Base-by-base conservation (phyloP, 2,797 vertebrate genomes). In the Peromyscus eremicus region DNA sequence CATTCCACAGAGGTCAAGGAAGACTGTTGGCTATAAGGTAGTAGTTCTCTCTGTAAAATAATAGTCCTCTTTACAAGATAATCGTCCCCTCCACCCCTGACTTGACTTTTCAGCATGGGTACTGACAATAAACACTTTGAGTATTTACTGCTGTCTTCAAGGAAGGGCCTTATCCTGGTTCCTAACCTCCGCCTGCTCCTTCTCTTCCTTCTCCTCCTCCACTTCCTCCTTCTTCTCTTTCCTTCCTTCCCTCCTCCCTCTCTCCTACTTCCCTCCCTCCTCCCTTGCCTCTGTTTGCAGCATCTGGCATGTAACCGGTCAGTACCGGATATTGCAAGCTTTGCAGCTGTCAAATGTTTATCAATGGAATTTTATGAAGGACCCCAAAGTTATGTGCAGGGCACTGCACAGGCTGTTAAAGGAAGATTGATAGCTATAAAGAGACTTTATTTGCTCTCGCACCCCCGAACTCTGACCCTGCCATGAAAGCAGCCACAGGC, bases 161-260 rank as follows among this genome's bases (percentile, higher is more conserved):
- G 70, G 37, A 62, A 60, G 70, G 37, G 11, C 8, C 46, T 86
- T 49, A 5, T 70, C 34, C 34, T 46, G 10, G 9, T 23, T 34
- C 10, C 32, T 2, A 12, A 86, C 4, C 70, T 32, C 37, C 76
- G 52, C 1, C 1, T n/a, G 14, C 32, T 60, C 37, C 32, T 9
- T 19, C 19, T 19, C 19, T 34, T 68, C 55, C 55, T 55, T 55
- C 16, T 68, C 5, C 29, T 27, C 64, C 13, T 68, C 64, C 29
- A 68, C 68, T 32, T 60, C 10, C 13, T 73, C 49, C n/a, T 43
- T 55, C 52, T 5, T 55, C 55, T 55, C 55, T 55, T 55, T n/a
- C 10, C 23, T 27, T 43, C 3, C n/a, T 1, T 37, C 23, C 2
- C 5, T 9, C 13, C n/a, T 27, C 17, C 34, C 6, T n/a, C 16